Conservation (phyloP, 1,140 invertebrate genomes). For the Coptotermes formosanus region DNA sequence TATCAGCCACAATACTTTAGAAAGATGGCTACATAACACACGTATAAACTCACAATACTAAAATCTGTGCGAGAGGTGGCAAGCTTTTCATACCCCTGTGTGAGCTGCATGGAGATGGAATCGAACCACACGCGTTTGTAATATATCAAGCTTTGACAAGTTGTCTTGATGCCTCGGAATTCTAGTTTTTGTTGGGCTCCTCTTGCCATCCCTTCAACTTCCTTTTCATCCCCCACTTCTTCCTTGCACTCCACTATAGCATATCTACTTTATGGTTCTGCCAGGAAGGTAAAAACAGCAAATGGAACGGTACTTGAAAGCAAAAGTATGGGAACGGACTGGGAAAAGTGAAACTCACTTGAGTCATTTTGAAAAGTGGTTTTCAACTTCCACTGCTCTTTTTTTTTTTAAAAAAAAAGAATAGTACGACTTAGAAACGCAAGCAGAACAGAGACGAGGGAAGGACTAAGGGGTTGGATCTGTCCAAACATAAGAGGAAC, state of each 20-base stretch:
- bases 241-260: neutral
- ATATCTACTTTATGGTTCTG: slow-evolving; percentile 9
- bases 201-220: slow-evolving; percentile 8
- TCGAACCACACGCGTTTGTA: slow-evolving; percentile 4
- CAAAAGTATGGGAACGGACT: neutral
- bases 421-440: neutral
- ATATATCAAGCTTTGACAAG: slow-evolving; percentile 6
- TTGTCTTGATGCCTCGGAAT: neutral
- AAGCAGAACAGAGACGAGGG: neutral
- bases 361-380: slow-evolving; percentile 16
- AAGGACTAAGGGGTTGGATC: neutral
- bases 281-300: slow-evolving; percentile 15
- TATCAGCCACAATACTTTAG: too few species aligned
- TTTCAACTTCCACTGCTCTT: slow-evolving; percentile 10
- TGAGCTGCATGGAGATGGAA: neutral
- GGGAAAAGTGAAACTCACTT: neutral
- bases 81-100: neutral
- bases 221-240: neutral
- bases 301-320: slow-evolving; percentile 14
- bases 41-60: too few species aligned
- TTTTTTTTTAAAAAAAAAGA: neutral
- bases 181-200: neutral
- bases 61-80: neutral
- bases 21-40: too few species aligned
- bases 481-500: neutral